phyloP scores from a whole-genome alignment of 37 sponge, comb jelly and placozoan genomes.

The Spongilla lacustris region DNA sequence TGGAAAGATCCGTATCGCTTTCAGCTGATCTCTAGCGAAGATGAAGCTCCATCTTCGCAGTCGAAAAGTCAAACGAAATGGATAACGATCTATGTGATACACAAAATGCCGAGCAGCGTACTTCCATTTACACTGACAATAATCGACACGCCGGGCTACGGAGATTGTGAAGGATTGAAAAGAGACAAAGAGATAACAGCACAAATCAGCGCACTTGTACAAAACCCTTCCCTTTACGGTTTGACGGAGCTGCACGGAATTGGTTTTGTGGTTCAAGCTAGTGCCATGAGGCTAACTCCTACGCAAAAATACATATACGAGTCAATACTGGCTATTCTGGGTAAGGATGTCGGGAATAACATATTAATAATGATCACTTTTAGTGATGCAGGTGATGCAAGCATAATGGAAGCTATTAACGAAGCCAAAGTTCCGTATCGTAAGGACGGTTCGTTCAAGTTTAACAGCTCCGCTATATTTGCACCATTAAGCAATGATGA shows the following conservation, averaged over 20 bases:
- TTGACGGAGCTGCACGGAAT: slow-evolving; percentile 59
- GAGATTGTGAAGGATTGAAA: slow-evolving; percentile 68
- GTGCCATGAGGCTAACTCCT: slow-evolving; percentile 54
- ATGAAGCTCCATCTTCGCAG: neutral
- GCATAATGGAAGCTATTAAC: slow-evolving; percentile 56
- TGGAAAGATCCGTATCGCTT: slow-evolving; percentile 78
- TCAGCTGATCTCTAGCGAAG: slow-evolving; percentile 38
- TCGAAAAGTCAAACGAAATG: slow-evolving; percentile 45
- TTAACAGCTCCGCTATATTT: slow-evolving; percentile 72
- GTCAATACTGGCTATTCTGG: slow-evolving; percentile 59
- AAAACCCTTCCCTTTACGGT: neutral
- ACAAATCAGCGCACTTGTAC: slow-evolving; percentile 57
- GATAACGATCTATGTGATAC: slow-evolving; percentile 72
- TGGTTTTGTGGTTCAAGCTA: slow-evolving; percentile 63
- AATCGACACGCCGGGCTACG: slow-evolving; percentile 82
- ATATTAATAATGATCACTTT: slow-evolving; percentile 81
- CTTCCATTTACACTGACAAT: slow-evolving; percentile 53
- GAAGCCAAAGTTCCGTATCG: too few relatives aligned
- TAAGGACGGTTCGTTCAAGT: slow-evolving; percentile 36
- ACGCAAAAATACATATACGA: slow-evolving; percentile 66
- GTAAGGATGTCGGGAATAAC: slow-evolving; percentile 47
- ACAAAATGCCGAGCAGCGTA: slow-evolving; percentile 10
- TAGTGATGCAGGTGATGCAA: slow-evolving; percentile 67
- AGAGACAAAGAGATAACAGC: slow-evolving; percentile 31
- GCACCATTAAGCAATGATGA: too few relatives aligned